phyloP scores from a whole-genome alignment of 2,113 vertebrate species.

The Chaetodon auriga region DNA sequence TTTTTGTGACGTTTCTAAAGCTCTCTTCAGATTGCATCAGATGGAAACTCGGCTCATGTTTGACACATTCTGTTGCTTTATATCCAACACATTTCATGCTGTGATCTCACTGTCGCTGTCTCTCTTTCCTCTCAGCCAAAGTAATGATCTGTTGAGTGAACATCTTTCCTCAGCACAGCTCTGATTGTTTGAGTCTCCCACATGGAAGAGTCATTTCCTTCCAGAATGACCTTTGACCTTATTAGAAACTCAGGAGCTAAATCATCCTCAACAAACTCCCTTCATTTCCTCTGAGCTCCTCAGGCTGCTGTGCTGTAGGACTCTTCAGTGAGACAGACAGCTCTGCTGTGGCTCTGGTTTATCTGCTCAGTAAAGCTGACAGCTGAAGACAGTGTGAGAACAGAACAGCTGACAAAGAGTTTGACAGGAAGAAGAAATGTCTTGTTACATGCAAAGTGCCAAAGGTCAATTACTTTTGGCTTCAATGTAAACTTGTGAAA shows the following conservation, averaged over 20 bases:
- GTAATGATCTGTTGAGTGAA: constrained; percentile 18
- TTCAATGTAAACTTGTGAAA: background rate
- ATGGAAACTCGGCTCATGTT: too few relatives aligned
- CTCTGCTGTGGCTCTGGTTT: constrained; percentile 1
- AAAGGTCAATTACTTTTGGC: background rate
- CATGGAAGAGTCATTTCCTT: background rate
- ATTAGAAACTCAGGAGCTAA: background rate
- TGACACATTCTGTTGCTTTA: too few relatives aligned
- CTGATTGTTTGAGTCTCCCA: background rate
- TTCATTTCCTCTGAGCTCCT: constrained; percentile 2
- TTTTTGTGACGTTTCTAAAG: too few relatives aligned
- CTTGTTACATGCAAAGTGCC: background rate
- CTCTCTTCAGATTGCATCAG: too few relatives aligned
- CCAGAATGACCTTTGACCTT: constrained; percentile 35
- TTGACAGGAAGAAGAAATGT: background rate
- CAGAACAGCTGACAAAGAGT: background rate
- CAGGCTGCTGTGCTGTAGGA: constrained; percentile 1
- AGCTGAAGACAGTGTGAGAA: background rate
- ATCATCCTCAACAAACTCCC: constrained; percentile 2
- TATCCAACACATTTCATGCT: too few relatives aligned
- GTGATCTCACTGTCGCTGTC: background rate
- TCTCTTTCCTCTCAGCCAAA: background rate
- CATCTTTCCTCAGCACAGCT: constrained; percentile 17
- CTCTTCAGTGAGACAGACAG: constrained; percentile 16
- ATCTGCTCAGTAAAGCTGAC: constrained; percentile 17